Evolutionary conservation across 2,113 vertebrate genomes (phyloP).

Genomic region (Nothocercus julius): DNA sequence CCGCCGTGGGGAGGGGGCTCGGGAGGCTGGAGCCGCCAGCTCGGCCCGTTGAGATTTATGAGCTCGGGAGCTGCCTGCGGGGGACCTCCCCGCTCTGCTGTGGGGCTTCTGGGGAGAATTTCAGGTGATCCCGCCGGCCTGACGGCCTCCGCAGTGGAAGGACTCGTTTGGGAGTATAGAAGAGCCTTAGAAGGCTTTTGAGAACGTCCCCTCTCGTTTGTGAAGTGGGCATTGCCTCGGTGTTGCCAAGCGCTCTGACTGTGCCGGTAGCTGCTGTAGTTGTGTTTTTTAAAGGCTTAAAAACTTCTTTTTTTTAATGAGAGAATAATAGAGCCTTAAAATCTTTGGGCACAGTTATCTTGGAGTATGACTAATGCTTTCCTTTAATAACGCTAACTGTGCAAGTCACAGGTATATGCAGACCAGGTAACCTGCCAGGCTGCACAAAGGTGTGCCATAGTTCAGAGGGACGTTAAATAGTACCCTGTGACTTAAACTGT

Average conservation of each 20-base stretch:
- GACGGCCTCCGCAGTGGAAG: not conserved
- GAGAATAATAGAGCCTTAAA: not conserved
- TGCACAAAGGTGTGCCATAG: not conserved
- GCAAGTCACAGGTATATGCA: not conserved
- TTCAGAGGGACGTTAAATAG: not conserved
- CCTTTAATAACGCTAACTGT: not conserved
- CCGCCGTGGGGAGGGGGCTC: too few relatives aligned
- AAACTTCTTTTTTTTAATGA: not conserved
- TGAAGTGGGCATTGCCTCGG: not conserved
- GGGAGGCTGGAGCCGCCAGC: too few relatives aligned
- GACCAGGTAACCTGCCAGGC: not conserved
- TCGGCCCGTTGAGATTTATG: not conserved
- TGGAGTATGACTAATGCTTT: accelerated
- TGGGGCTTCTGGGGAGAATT: not conserved
- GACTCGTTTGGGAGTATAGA: not conserved
- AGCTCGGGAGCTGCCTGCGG: not conserved
- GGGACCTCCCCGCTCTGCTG: not conserved
- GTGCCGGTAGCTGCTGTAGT: not conserved
- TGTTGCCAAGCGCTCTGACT: not conserved
- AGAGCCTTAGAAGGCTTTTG: accelerated
- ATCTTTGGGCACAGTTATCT: too few relatives aligned
- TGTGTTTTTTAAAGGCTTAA: not conserved
- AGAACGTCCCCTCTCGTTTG: not conserved
- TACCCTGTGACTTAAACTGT: not conserved
- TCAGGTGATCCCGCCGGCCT: accelerated